Base-by-base conservation (phyloP, 2,888 invertebrate species). In the Homarus gammarus region DNA sequence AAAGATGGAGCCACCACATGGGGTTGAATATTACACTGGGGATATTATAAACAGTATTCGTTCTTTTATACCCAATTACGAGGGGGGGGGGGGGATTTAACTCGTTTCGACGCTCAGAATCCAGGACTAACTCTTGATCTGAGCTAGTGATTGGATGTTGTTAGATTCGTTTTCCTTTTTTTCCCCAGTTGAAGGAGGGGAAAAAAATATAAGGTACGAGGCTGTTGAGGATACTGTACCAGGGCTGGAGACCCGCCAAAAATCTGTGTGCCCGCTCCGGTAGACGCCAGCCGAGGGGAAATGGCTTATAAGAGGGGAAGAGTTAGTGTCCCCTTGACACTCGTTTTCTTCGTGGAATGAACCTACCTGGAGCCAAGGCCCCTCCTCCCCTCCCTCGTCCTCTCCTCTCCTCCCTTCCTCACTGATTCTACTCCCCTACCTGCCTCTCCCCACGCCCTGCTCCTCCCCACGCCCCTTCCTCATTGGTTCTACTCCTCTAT, bases 261-360 rank as follows among this genome's bases (percentile, higher is more conserved):
- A 84, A 73, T 49, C 61, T 56, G n/a, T n/a, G 79, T 27, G 51
- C 72, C 33, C 84, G 72, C 84, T 72, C 73, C 61, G 56, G 84
- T 83, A 73, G 73, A 84, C 73, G 72, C 83, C 83, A 73, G 68
- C 72, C 38, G 73, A 84, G 56, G 73, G 84, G 84, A 84, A 84
- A 84, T 84, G 84, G 84, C 84, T 84, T 84, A 84, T 84, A 84
- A 84, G 84, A 84, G 84, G 84, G 84, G 84, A 84, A 84, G 84
- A 84, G 73, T 73, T 84, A 84, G 84, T 84, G 84, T 72, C 61
- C 84, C 84, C 84, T 73, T n/a, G 84, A 73, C 40, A 56, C 84
- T 84, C 84, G 84, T 84, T 84, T 73, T 51, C 84, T 79, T 84
- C 73, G 49, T 84, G 73, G 84, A 84, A 84, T 84, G 73, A 84